Evolutionary conservation across 2,797 vertebrate species (phyloP), one percentile per base, ranked within the genome.

Genomic region (Aphelocoma californica): DNA sequence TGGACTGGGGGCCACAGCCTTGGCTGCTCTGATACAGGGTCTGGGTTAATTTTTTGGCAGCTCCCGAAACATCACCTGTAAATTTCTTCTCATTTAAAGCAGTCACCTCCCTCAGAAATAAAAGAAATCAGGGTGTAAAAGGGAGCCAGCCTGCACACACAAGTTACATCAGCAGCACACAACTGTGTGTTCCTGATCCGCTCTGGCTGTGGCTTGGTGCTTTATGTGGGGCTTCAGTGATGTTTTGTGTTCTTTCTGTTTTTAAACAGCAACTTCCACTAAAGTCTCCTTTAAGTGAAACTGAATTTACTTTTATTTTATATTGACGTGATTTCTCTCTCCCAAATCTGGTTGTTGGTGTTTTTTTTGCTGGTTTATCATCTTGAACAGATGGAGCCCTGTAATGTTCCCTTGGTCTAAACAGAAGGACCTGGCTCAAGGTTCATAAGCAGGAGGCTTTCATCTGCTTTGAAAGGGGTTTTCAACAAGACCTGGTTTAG

Each of bases 111-210:
- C 56, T 86, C n/a, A 21, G 21, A 79, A 57, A 18, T 12, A 38
- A 45, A 53, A 47, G 21, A 34, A 42, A 57, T 6, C 47, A 38
- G 34, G 61, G 45, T 20, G 6, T 15, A 8, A 50, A 44, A 23
- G 12, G 5, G 26, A 74, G 32, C 7, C 7, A 7, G 12, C 4
- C 16, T 48, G 29, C 7, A 3, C 6, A 1, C 10, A 2, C 2
- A 12, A 29, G 20, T 44, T 40, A 6, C 5, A 2, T 2, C 8
- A 10, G 29, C 48, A 47, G 36, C 1, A 10, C 2, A 0, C 8
- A 12, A 32, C 6, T 18, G 2, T 7, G 32, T 38, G 26, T 3
- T 40, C 44, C 34, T 66, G 34, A 18, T 14, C n/a, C 14, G 2
- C 19, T 15, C 9, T 66, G 38, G 7, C 36, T 50, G 10, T 12